These are phyloP conservation scores for Ptychobarbus kaznakovi DNA, from an alignment of 2,797 vertebrate genomes.

Conservation along the genomic window DNA sequence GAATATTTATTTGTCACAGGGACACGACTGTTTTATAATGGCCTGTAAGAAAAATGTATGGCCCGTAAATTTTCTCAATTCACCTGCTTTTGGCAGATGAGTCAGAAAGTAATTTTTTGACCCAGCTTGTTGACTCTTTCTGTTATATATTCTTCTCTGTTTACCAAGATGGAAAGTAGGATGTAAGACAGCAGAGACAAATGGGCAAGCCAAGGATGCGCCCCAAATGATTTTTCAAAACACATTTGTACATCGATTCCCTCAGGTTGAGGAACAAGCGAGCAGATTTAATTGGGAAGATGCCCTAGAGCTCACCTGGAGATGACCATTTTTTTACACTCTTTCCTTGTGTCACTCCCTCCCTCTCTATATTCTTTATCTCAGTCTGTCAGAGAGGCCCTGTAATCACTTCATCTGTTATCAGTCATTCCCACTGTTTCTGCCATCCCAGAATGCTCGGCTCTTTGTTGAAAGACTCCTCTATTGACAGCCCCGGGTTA, in stretches of 20 bases:
- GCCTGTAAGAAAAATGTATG: slow-evolving; percentile 8
- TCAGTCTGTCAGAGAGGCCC: slow-evolving; percentile 42
- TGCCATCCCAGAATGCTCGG: slow-evolving; percentile 54
- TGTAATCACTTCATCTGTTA: slow-evolving; percentile 55
- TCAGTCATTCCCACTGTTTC: slow-evolving; percentile 50
- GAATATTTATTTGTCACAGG: neutral
- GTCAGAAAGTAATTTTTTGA: slow-evolving; percentile 12
- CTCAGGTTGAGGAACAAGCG: slow-evolving; percentile 34
- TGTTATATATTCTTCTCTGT: slow-evolving; percentile 6
- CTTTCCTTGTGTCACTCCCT: slow-evolving; percentile 31
- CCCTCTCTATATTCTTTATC: slow-evolving; percentile 36
- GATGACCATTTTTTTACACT: slow-evolving; percentile 2
- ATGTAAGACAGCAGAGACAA: slow-evolving; percentile 32
- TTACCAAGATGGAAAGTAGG: slow-evolving; percentile 25
- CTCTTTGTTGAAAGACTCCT: slow-evolving; percentile 48
- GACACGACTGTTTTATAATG: neutral
- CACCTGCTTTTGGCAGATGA: slow-evolving; percentile 8
- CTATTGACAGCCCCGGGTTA: slow-evolving; percentile 41
- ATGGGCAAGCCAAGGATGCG: slow-evolving; percentile 44
- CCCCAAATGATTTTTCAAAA: slow-evolving; percentile 50
- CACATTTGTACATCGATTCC: slow-evolving; percentile 50
- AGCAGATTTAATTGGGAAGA: slow-evolving; percentile 46
- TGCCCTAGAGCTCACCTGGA: slow-evolving; percentile 31
- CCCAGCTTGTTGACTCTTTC: slow-evolving; percentile 30
- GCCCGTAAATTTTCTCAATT: neutral